Conservation (phyloP, 2,888 invertebrate genomes). For the Lepidochitona cinerea region DNA sequence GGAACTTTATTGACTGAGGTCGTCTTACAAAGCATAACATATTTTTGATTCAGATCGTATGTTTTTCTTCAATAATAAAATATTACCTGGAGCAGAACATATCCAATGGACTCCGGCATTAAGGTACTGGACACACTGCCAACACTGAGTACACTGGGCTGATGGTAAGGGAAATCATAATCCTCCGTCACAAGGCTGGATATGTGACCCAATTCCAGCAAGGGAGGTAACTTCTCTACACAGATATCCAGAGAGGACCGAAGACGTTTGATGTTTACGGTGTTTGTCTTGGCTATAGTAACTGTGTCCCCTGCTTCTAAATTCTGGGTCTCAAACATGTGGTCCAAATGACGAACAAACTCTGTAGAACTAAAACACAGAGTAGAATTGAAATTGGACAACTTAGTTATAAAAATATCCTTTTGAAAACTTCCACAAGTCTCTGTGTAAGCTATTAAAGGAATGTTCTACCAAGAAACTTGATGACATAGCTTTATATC, state of each 20-base stretch:
- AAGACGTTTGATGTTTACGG: slow-evolving; percentile 39
- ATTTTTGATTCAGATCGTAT: too few relatives aligned
- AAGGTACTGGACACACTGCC: slow-evolving; percentile 53
- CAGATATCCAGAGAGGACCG: slow-evolving; percentile 64
- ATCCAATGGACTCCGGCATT: slow-evolving; percentile 66
- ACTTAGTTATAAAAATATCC: too few relatives aligned
- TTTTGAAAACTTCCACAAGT: too few relatives aligned
- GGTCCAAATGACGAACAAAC: slow-evolving; percentile 57
- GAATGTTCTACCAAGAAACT: too few relatives aligned
- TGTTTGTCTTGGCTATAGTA: slow-evolving; percentile 23
- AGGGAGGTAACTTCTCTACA: slow-evolving; percentile 60
- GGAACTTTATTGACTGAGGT: too few relatives aligned
- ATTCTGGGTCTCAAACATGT: slow-evolving; percentile 64
- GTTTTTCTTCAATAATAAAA: too few relatives aligned
- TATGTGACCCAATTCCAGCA: slow-evolving; percentile 60
- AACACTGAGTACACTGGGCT: slow-evolving; percentile 62
- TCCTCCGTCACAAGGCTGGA: slow-evolving; percentile 38
- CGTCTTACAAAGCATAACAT: too few relatives aligned
- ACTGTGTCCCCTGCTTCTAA: slow-evolving; percentile 52
- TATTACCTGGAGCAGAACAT: slow-evolving; percentile 63
- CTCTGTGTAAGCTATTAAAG: too few relatives aligned
- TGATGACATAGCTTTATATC: too few relatives aligned
- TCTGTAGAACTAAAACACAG: slow-evolving; percentile 45
- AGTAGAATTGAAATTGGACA: background rate
- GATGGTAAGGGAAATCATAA: slow-evolving; percentile 66